Base-by-base conservation (phyloP, 2,797 vertebrate genomes). In the Hippocampus kuda region DNA sequence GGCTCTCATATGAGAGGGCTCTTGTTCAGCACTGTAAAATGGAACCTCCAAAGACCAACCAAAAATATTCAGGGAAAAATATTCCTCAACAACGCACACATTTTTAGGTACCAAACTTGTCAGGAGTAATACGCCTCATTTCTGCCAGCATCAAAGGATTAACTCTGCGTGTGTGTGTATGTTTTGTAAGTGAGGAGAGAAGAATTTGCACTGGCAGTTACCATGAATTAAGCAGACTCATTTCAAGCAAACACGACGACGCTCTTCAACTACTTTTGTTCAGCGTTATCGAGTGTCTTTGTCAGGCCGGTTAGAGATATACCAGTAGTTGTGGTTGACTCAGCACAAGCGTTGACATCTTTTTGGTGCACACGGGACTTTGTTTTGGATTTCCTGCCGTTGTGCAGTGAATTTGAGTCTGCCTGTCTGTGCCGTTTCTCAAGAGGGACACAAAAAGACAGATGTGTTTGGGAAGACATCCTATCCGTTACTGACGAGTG, bases 1-100 rank as follows among this genome's bases (percentile, higher is more conserved):
- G 46, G 66, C 69, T 78, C 72, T 80, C 66, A 78, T 73, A 75
- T 53, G 67, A 76, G 72, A 75, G 62, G 70, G 76, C 38, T 72
- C 59, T 72, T 30, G 18, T 61, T 38, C 27, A 34, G 27, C 16
- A 13, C 13, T 16, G 11, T 57, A 11, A 57, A 57, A 15, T 13
- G 59, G 16, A 38, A 61, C 59, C 30, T 38, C 59, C 59, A 22
- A 61, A 61, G 30, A 38, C 59, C 57, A 60, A 60, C 57, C 24
- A 57, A 26, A 56, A 46, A 15, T 13, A 46, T 46, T 46, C 3
- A 13, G 54, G 24, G 27, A 60, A 34, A 59, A 18, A 60, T 60
- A 60, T 60, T 60, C 57, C 57, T 18, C 6, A 61, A 56, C n/a
- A 56, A 24, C 11, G 18, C 59, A 34, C 59, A 9, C 27, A 61